Base-by-base conservation (phyloP, 92 coral and sea anemone genomes). In the Heteractis magnifica region DNA sequence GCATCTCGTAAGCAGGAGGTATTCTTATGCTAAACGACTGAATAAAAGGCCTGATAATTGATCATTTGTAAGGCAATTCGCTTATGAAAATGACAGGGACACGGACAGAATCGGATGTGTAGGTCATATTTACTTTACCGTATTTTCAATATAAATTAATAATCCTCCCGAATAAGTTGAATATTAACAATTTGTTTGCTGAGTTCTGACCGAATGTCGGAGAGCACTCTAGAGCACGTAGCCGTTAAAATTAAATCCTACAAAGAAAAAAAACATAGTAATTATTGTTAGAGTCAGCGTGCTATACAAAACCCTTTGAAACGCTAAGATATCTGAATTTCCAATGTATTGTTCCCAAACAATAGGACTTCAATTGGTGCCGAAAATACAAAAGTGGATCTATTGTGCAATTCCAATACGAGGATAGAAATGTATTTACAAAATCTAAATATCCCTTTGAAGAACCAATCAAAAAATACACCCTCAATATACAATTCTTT, bases 11-110 rank as follows among this genome's bases (percentile, higher is more conserved):
- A 86, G 95, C 92, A 84, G 80, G 85, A 78, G 65, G 94, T 79
- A 94, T 96, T 97, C 94, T 94, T 86, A 94, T 94, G 99, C 93
- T 90, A 97, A 97, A 88, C 92, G 87, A 87, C 82, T 83, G 88
- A 87, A 94, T 92, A 90, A 92, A 94, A 84, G 97, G 88, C 85
- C 80, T 78, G 90, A 85, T 97, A 97, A 97, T 97, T 97, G 99
- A 94, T 97, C 98, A 94, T 94, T 92, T 96, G 93, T 94, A 88
- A 90, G 98, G 97, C 98, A 94, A 94, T 94, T 94, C 98, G 89
- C 87, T 91, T 52, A 89, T 76, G 88, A 92, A 83, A 92, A 86
- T 91, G 98, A 87, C 95, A 87, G 93, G 90, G 87, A 83, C 89
- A 87, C 86, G 78, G 87, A 87, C 77, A 84, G 91, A 86, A 91